A percentile compares a stretch with the other conserved stretches of the same genome.
Conservation (phyloP, 35 echinoderm and acorn worm genomes). For the Apostichopus japonicus region DNA sequence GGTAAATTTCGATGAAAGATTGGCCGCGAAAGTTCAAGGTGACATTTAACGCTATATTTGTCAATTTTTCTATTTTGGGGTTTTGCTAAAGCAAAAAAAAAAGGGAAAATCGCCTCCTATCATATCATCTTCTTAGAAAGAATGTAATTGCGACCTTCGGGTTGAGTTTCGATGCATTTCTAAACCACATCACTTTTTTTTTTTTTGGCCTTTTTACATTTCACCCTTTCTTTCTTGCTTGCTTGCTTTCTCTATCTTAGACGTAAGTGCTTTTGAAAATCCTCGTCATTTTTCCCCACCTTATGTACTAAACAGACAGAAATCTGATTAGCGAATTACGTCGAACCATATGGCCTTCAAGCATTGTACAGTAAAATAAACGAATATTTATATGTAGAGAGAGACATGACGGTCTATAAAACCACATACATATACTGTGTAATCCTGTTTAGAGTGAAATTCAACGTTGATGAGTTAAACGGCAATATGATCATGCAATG, state of each 20-base stretch:
- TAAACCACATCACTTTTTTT: neutral
- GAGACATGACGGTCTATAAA: too few relatives aligned
- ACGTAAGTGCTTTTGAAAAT: too few relatives aligned
- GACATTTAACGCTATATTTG: constrained; percentile 1
- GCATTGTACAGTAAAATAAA: neutral
- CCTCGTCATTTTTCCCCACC: too few relatives aligned
- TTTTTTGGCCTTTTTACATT: too few relatives aligned
- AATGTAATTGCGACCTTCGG: neutral
- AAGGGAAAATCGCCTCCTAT: neutral
- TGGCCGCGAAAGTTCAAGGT: neutral
- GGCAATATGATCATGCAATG: neutral
- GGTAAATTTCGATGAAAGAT: neutral
- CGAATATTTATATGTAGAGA: too few relatives aligned
- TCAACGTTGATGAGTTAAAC: neutral
- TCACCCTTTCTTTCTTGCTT: too few relatives aligned
- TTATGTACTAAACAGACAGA: too few relatives aligned
- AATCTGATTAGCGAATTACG: neutral
- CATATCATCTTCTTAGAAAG: neutral
- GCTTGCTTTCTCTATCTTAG: too few relatives aligned
- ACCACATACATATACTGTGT: too few relatives aligned
- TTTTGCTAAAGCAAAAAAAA: neutral
- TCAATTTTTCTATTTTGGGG: neutral
- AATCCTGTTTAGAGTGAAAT: too few relatives aligned
- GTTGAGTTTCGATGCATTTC: neutral
- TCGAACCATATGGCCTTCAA: neutral